Evolutionary conservation across 2,888 invertebrate species (phyloP).

Genomic region (Eilema griseolum): DNA sequence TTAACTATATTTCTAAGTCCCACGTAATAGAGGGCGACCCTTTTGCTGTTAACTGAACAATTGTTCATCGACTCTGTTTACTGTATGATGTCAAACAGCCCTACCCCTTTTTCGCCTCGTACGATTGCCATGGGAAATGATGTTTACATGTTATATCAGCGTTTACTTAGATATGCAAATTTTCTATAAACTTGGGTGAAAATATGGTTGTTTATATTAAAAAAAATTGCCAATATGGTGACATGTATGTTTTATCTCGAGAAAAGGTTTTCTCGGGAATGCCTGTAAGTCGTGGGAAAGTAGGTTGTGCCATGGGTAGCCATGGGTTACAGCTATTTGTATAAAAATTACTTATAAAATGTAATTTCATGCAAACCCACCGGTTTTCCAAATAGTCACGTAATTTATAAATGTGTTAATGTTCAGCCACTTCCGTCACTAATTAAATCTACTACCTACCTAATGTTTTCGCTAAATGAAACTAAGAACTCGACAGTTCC

Average conservation of each 20-base stretch:
- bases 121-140: neutral
- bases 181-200: neutral
- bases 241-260: neutral
- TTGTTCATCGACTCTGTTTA: neutral
- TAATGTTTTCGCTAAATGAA: neutral
- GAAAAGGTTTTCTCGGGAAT: neutral
- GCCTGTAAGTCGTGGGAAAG: neutral
- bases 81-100: neutral
- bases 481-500: neutral
- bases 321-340: too few relatives aligned
- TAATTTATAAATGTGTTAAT: neutral
- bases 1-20: neutral
- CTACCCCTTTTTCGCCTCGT: neutral
- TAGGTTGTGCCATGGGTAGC: too few relatives aligned
- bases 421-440: neutral
- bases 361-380: too few relatives aligned
- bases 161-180: neutral
- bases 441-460: neutral
- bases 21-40: neutral
- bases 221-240: neutral
- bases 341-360: too few relatives aligned
- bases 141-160: neutral
- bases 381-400: too few relatives aligned
- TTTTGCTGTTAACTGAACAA: neutral
- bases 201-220: neutral